Conservation (phyloP, 2,888 invertebrate species). For the Drosophila picticornis region DNA sequence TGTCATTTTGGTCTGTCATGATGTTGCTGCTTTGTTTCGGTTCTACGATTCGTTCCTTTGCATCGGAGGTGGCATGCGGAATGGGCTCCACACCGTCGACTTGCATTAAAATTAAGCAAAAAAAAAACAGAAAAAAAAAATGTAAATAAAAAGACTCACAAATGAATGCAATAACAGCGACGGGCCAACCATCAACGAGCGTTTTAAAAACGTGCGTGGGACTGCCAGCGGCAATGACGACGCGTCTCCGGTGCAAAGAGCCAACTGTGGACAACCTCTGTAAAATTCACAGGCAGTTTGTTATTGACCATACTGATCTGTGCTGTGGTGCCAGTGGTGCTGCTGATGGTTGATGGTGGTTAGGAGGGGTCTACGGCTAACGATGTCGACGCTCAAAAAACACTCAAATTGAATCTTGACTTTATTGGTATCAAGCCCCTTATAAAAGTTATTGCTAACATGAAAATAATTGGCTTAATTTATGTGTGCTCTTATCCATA, state of each 20-base stretch:
- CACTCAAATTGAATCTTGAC: conserved; percentile 74
- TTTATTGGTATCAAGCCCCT: conserved; percentile 68
- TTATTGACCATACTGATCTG: conserved; percentile 29
- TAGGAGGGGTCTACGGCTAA: conserved; percentile 16
- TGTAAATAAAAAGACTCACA: conserved; percentile 72
- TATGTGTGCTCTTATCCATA: conserved; percentile 38
- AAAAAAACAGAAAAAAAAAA: conserved; percentile 66
- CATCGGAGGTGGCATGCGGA: conserved; percentile 65
- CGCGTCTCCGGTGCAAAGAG: conserved; percentile 18
- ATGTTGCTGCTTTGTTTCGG: conserved; percentile 51
- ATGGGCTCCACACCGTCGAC: conserved; percentile 52
- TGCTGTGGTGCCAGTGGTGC: background rate
- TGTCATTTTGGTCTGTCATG: conserved; percentile 59
- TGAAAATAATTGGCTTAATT: conserved; percentile 75
- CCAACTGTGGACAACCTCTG: conserved; percentile 39
- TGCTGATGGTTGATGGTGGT: conserved; percentile 1
- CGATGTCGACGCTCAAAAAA: conserved; percentile 32
- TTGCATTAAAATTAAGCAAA: conserved; percentile 66
- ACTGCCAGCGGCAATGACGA: conserved; percentile 67
- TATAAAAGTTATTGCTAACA: conserved; percentile 60
- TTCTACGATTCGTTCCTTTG: conserved; percentile 51
- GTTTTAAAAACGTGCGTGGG: conserved; percentile 73
- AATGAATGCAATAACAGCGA: conserved; percentile 76
- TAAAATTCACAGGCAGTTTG: conserved; percentile 32
- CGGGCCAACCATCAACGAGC: conserved; percentile 49